These are phyloP conservation scores for Lordiphosa clarofinis DNA, from an alignment of 1,140 invertebrate species.

Conservation along the genomic window DNA sequence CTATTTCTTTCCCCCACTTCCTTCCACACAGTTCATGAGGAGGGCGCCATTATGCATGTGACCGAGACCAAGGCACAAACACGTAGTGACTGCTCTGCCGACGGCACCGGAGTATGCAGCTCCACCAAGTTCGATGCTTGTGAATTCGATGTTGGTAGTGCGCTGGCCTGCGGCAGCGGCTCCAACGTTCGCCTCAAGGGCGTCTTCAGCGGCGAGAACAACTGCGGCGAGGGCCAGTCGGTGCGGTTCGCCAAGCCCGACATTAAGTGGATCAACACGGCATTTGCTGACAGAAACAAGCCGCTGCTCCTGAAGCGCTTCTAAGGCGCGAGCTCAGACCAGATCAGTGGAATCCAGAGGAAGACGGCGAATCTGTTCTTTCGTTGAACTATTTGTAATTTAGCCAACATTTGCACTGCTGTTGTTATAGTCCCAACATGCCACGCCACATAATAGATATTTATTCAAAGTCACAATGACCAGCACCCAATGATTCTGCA, in stretches of 20 bases:
- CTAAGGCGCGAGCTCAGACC: slow-evolving; percentile 14
- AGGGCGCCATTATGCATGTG: slow-evolving; percentile 87
- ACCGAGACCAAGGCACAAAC: slow-evolving; percentile 83
- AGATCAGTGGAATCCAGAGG: slow-evolving; percentile 1
- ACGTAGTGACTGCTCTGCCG: slow-evolving; percentile 61
- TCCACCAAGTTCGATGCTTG: slow-evolving; percentile 81
- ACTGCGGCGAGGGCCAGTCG: slow-evolving; percentile 77
- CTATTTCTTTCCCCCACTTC: background rate
- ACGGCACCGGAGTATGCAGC: slow-evolving; percentile 79
- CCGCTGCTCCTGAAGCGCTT: slow-evolving; percentile 63
- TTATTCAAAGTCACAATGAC: slow-evolving; percentile 23
- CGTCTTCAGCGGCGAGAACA: slow-evolving; percentile 87
- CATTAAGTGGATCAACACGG: slow-evolving; percentile 73
- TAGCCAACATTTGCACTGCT: slow-evolving; percentile 39
- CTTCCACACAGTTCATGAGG: slow-evolving; percentile 81
- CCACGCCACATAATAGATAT: slow-evolving; percentile 30
- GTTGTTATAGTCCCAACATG: slow-evolving; percentile 24
- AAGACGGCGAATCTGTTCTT: slow-evolving; percentile 13
- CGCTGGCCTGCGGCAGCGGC: slow-evolving; percentile 87
- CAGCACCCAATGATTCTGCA: background rate
- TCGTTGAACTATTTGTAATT: slow-evolving; percentile 57
- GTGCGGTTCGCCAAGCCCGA: slow-evolving; percentile 75
- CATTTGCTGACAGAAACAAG: slow-evolving; percentile 66
- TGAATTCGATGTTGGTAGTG: slow-evolving; percentile 88
- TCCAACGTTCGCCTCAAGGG: slow-evolving; percentile 86